phyloP scores from a whole-genome alignment of 2,113 vertebrate genomes.

The Thamnaconus septentrionalis region DNA sequence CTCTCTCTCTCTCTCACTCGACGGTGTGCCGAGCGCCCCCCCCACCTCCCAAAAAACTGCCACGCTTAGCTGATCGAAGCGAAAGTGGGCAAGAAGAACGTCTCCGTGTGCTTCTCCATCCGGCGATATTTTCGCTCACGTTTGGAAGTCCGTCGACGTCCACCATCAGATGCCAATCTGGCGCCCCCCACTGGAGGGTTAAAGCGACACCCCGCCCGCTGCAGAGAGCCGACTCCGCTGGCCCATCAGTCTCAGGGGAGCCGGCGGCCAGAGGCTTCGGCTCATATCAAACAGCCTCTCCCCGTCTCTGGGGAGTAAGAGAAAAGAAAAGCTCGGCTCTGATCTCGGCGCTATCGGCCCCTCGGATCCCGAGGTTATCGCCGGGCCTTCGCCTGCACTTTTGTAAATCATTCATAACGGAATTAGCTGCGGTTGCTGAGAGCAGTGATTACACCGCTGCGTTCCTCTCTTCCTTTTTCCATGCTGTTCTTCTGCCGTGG shows the following conservation, averaged over 20 bases:
- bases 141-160: conserved; percentile 33
- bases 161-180: conserved; percentile 62
- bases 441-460: conserved; percentile 39
- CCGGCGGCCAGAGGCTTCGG: conserved; percentile 37
- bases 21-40: conserved; percentile 1
- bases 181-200: conserved; percentile 55
- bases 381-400: conserved; percentile 52
- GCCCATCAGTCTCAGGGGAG: conserved; percentile 58
- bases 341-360: conserved; percentile 40
- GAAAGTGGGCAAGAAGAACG: conserved; percentile 5
- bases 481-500: conserved; percentile 1
- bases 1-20: background rate
- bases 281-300: conserved; percentile 52
- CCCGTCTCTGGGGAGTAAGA: background rate
- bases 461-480: conserved; percentile 14
- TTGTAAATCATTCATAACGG: conserved; percentile 63
- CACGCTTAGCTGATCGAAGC: conserved; percentile 32
- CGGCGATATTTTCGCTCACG: conserved; percentile 16
- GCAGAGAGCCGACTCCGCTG: conserved; percentile 53
- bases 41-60: too few relatives aligned
- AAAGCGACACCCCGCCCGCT: conserved; percentile 64
- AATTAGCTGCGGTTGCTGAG: conserved; percentile 54
- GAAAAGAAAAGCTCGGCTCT: background rate
- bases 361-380: conserved; percentile 42
- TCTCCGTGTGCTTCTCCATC: background rate